These are phyloP conservation scores for Centropus bengalensis DNA, from an alignment of 2,113 vertebrate species.

Conservation along the genomic window DNA sequence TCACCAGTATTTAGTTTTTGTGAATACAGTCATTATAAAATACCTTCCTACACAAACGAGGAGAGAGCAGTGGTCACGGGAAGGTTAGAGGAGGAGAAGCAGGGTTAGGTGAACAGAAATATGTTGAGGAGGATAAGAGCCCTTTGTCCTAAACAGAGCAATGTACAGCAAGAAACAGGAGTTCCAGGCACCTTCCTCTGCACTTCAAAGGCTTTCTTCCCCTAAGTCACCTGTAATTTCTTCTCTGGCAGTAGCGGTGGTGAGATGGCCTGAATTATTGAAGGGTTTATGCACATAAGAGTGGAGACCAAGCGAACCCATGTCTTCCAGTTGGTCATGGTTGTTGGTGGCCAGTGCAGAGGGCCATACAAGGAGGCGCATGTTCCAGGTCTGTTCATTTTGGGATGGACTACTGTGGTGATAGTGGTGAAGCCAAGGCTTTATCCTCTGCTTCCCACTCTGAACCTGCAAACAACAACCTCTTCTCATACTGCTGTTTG, in stretches of 20 bases:
- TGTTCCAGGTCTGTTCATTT: background rate
- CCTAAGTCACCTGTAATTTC: background rate
- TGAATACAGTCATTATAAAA: background rate
- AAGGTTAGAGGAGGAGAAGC: background rate
- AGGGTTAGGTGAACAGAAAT: background rate
- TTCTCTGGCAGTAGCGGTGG: background rate
- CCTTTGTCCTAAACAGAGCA: background rate
- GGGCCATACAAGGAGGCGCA: rapidly evolving
- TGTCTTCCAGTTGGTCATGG: background rate
- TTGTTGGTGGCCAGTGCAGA: background rate
- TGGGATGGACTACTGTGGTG: background rate
- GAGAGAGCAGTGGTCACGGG: background rate
- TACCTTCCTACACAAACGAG: background rate
- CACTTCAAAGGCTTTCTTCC: background rate
- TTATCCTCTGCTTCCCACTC: background rate
- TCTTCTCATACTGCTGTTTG: background rate
- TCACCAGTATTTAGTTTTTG: background rate
- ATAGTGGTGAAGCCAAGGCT: background rate
- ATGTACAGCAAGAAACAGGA: background rate
- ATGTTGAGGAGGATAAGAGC: background rate
- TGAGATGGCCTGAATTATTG: background rate
- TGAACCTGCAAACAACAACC: background rate
- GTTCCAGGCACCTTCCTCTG: background rate
- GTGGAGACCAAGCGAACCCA: background rate
- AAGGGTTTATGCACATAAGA: rapidly evolving